Evolutionary conservation across 2,888 invertebrate genomes (phyloP).

Genomic region (Hedya salicella): DNA sequence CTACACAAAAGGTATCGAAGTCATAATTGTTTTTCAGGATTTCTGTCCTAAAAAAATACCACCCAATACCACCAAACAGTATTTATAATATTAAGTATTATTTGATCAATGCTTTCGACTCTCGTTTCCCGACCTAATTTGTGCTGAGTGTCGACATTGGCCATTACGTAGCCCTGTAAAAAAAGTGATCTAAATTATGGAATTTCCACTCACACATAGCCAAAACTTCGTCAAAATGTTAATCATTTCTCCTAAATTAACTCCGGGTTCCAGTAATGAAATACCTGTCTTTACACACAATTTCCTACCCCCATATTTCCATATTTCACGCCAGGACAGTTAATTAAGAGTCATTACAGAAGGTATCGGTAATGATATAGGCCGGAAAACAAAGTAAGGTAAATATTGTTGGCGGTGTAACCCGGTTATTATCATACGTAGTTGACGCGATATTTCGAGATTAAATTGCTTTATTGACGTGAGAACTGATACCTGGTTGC

Average conservation of each 20-base stretch:
- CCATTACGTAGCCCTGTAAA: too few species aligned
- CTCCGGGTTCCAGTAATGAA: background rate
- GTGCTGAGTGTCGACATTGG: too few species aligned
- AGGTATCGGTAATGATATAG: conserved; percentile 19
- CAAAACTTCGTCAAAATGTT: background rate
- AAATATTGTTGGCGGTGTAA: conserved; percentile 16
- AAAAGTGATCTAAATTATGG: too few species aligned
- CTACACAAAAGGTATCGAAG: too few species aligned
- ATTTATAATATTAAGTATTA: too few species aligned
- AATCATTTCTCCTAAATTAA: background rate
- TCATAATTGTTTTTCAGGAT: too few species aligned
- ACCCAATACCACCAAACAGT: too few species aligned
- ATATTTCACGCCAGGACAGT: conserved; percentile 6
- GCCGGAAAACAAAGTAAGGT: conserved; percentile 21
- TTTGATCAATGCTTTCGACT: too few species aligned
- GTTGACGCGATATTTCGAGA: conserved; percentile 9
- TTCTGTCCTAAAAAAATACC: too few species aligned
- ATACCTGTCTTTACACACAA: background rate
- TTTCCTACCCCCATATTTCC: conserved; percentile 12
- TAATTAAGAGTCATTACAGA: conserved; percentile 21
- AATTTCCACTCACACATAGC: too few species aligned
- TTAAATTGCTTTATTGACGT: conserved; percentile 12
- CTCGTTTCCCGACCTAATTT: too few species aligned
- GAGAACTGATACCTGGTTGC: background rate
- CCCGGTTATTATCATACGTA: conserved; percentile 13